Conservation (phyloP, 2,113 vertebrate genomes). For the Halcyon senegalensis region DNA sequence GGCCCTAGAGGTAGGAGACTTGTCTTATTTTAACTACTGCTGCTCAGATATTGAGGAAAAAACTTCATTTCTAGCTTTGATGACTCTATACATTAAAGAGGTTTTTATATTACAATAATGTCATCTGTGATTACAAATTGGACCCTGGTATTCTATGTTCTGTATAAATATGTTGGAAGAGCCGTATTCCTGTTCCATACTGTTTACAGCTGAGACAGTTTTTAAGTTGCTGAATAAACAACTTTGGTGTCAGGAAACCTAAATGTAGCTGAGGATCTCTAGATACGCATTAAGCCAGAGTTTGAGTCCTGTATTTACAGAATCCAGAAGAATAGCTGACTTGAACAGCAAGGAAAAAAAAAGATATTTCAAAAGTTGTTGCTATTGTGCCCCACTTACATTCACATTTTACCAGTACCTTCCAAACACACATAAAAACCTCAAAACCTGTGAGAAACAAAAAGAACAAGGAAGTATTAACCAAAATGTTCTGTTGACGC, state of each 20-base stretch:
- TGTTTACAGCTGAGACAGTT: slow-evolving; percentile 39
- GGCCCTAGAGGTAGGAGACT: neutral
- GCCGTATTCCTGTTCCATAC: neutral
- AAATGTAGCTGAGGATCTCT: slow-evolving; percentile 10
- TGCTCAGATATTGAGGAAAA: neutral
- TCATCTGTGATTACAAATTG: slow-evolving; percentile 10
- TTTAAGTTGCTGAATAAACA: slow-evolving; percentile 34
- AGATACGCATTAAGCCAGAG: neutral
- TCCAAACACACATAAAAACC: neutral
- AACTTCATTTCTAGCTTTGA: neutral
- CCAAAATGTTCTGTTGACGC: neutral
- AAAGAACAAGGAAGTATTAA: neutral
- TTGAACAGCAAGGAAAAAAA: neutral
- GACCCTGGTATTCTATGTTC: neutral
- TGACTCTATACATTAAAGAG: neutral
- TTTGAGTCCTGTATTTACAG: neutral
- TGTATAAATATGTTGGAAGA: slow-evolving; percentile 1
- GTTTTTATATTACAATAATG: neutral
- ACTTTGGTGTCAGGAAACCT: neutral
- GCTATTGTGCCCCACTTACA: neutral
- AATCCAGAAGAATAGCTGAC: neutral
- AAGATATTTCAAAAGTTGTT: neutral
- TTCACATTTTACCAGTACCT: neutral
- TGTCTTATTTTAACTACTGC: neutral
- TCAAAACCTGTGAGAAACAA: neutral